Evolutionary conservation across 2,113 vertebrate genomes (phyloP), one percentile per base, ranked within the genome.

Genomic region (Dromaius novaehollandiae): DNA sequence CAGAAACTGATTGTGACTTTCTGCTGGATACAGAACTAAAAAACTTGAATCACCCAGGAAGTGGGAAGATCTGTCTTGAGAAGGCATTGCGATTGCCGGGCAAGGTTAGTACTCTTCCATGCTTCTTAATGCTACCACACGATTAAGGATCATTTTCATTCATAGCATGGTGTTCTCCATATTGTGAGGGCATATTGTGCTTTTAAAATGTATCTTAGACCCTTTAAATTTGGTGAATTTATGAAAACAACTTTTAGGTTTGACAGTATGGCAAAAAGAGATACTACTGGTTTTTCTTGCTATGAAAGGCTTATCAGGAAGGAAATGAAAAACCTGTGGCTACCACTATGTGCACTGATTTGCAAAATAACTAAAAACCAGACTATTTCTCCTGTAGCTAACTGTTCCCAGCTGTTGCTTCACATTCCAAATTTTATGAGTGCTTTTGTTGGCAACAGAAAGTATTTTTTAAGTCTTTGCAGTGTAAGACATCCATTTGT

Each of bases 371-470:
- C 46, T 60, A 32, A 63, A 61, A 32, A 53, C 11, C 86, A 46
- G 69, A 6, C 40, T 13, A 40, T 24, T 61, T 64, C 77, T 93
- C 77, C 61, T 65, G 77, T 13, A 81, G 46, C 53, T 92, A 87
- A 94, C 89, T 76, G 56, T 50, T 95, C 70, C 92, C 90, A 95
- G 96, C 92, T 95, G 94, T 63, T 73, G 34, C 20, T 89, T 53
- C 78, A 58, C 94, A 97, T 95, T 82, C 92, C 86, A n/a, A 21
- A 79, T 89, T 86, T 92, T 91, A 91, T 95, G 78, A 91, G 82
- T 91, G 24, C 91, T 97, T 95, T 82, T 91, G 21, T 68, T 97
- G 87, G 87, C 94, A 88, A 20, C 11, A 69, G 87, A 82, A 65
- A 73, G 71, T 82, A 76, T 46, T 86, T 91, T 94, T 91, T 32